phyloP scores from a whole-genome alignment of 30 jellyfish, hydroid and myxozoan species.

The Catostylus mosaicus region DNA sequence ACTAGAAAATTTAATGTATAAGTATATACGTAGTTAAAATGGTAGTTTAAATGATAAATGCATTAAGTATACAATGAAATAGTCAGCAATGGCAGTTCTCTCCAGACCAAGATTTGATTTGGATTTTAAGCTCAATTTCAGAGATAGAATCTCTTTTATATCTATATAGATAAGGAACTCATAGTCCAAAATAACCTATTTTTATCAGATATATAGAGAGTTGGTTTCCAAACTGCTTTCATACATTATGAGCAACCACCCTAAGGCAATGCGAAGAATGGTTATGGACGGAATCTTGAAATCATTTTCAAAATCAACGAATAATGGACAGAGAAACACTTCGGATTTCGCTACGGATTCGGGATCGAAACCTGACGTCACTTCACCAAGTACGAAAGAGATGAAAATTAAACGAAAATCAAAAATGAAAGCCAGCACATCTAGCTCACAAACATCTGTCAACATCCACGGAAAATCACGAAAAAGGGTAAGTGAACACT shows the following conservation, averaged over 20 bases:
- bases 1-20: no score
- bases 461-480: neutral
- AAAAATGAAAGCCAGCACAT: neutral
- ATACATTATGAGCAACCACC: conserved; percentile 66
- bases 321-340: neutral
- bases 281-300: conserved; percentile 78
- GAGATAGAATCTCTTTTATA: no score
- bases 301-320: conserved; percentile 62
- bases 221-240: conserved; percentile 29
- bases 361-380: neutral
- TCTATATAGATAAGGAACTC: no score
- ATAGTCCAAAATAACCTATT: no score
- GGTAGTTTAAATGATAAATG: no score
- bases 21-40: no score
- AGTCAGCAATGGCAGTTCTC: no score
- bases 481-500: neutral
- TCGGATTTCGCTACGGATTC: neutral
- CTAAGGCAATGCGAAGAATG: conserved; percentile 67
- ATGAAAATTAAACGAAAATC: neutral
- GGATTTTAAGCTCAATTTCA: no score
- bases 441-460: neutral
- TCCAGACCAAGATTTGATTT: no score
- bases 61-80: no score
- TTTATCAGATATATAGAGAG: conserved; percentile 48
- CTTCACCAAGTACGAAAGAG: neutral